Evolutionary conservation across 2,113 vertebrate genomes (phyloP).

Genomic region (Ophiodon elongatus): DNA sequence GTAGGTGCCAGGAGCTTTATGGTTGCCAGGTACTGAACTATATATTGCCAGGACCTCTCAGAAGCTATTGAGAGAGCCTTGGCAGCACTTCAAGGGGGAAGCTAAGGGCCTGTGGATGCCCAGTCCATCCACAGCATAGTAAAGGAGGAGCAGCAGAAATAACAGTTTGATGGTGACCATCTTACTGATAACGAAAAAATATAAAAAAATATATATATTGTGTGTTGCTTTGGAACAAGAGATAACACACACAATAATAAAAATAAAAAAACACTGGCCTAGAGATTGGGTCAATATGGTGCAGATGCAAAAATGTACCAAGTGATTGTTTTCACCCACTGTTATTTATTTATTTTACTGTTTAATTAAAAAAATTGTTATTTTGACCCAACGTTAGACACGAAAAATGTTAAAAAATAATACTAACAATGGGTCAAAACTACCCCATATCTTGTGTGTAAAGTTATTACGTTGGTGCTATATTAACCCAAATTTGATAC

Average conservation of each 20-base stretch:
- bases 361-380: not conserved
- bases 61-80: slow-evolving; percentile 64
- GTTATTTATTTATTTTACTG: not conserved
- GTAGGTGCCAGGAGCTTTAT: slow-evolving; percentile 63
- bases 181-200: not conserved
- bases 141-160: slow-evolving; percentile 32
- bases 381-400: not conserved
- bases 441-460: not conserved
- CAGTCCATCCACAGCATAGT: slow-evolving; percentile 44
- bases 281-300: not conserved
- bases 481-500: not conserved
- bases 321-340: not conserved
- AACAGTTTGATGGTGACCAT: slow-evolving; percentile 35
- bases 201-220: not conserved
- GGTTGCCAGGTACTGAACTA: slow-evolving; percentile 72
- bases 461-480: not conserved
- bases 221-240: not conserved
- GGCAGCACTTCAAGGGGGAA: slow-evolving; percentile 63
- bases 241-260: not conserved
- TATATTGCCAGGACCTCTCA: slow-evolving; percentile 65
- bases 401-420: not conserved
- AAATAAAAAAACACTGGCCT: not conserved
- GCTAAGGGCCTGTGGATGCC: slow-evolving; percentile 47
- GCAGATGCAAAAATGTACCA: not conserved
- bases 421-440: not conserved